A percentile compares a stretch with the other conserved stretches of the same genome.
Conservation (phyloP, 2,113 vertebrate genomes). For the Arizona elegans region DNA sequence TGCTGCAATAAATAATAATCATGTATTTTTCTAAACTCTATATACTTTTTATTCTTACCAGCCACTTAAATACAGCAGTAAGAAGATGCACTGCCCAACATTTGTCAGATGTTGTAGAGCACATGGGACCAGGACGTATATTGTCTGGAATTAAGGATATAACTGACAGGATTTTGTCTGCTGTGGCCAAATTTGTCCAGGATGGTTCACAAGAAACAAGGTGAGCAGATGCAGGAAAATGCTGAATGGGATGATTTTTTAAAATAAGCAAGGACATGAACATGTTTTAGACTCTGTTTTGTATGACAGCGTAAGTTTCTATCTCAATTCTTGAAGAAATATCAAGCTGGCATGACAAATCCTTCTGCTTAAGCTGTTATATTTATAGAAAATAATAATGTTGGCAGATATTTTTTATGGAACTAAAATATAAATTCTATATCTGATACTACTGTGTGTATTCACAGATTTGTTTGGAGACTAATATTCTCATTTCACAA, state of each 20-base stretch:
- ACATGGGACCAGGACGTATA: conserved; percentile 76
- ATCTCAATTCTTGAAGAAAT: neutral
- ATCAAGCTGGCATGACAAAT: neutral
- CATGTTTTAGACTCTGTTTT: neutral
- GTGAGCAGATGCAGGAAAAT: conserved; percentile 49
- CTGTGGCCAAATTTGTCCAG: conserved; percentile 79
- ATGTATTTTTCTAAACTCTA: rapidly evolving
- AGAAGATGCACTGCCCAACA: conserved; percentile 87
- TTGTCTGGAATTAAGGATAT: conserved; percentile 76
- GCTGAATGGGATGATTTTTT: neutral
- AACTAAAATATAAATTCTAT: neutral
- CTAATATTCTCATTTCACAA: neutral
- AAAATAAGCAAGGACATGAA: neutral
- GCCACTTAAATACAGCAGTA: conserved; percentile 85
- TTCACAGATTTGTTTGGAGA: neutral
- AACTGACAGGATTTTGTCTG: conserved; percentile 82
- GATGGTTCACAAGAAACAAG: conserved; percentile 91
- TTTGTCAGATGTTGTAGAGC: conserved; percentile 76
- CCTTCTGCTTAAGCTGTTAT: neutral
- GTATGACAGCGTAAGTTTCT: neutral
- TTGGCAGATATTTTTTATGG: neutral
- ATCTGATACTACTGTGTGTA: neutral
- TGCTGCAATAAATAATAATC: rapidly evolving
- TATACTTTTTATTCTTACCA: conserved; percentile 38
- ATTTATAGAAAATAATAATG: neutral